These are phyloP conservation scores for Podiceps cristatus DNA, from an alignment of 2,113 vertebrate species.

Conservation along the genomic window DNA sequence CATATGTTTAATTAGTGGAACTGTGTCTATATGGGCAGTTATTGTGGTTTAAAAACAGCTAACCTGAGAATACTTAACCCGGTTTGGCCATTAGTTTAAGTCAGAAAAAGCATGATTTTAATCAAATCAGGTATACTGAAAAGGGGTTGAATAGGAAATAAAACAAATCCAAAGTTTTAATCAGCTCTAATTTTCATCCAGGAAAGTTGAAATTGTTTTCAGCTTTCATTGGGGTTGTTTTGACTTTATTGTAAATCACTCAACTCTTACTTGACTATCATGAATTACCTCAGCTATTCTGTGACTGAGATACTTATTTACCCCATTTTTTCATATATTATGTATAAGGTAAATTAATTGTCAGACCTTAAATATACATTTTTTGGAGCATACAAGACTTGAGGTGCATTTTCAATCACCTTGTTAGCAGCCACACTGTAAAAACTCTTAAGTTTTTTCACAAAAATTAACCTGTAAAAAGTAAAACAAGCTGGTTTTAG, in stretches of 20 bases:
- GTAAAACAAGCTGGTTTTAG: not conserved
- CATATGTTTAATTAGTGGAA: constrained; percentile 1
- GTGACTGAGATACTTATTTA: not conserved
- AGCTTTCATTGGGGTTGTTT: not conserved
- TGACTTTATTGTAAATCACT: not conserved
- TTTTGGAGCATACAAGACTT: not conserved
- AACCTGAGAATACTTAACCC: not conserved
- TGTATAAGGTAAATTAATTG: not conserved
- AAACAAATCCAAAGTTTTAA: not conserved
- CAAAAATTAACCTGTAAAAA: not conserved
- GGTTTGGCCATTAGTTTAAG: not conserved
- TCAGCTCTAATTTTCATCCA: not conserved
- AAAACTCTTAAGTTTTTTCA: not conserved
- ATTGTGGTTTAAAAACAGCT: not conserved
- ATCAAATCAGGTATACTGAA: not conserved
- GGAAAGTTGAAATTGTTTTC: not conserved
- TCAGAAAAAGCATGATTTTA: not conserved
- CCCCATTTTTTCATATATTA: not conserved
- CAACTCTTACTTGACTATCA: not conserved
- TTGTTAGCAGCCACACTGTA: not conserved
- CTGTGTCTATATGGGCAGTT: not conserved
- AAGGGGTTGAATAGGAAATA: not conserved
- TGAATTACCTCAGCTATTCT: not conserved
- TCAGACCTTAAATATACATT: not conserved
- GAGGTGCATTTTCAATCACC: not conserved